Base-by-base conservation (phyloP, 2,888 invertebrate species). In the Thysanoteuthis rhombus region DNA sequence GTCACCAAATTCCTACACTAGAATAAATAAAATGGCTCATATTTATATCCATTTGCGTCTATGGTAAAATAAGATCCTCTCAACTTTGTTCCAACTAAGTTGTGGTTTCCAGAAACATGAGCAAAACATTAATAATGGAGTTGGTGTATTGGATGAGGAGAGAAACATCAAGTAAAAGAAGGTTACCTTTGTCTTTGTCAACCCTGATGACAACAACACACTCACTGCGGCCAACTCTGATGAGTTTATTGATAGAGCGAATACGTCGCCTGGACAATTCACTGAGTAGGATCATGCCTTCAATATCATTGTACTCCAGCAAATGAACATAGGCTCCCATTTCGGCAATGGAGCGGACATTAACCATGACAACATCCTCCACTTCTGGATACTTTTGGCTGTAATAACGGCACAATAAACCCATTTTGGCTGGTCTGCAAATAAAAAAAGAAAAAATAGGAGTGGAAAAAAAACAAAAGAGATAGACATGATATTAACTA, bases 321-420 rank as follows among this genome's bases (percentile, higher is more conserved):
- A 99, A 97, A 97, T 99, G 99, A 36, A 99, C 99, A 97, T 99
- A 99, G 3, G 99, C 99, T 94, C 99, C 99, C 99, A 99, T 99
- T 97, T 99, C 99, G 38, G 99, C 99, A 96, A 99, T 99, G 95
- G 99, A 97, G 92, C 99, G 98, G 6, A 99, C 99, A 97, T 99
- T 99, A 45, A 99, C 99, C 99, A 99, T 99, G 92, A 99, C 99
- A 93, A 99, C 99, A 98, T 99, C 99, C 96, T 99, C 99, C 94
- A 99, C 98, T 97, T 99, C 99, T 1, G 99, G 99, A 97, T 99
- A 99, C 96, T 98, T 99, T 97, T 99, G 98, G 97, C 98, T 98
- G 97, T 99, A 99, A 98, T 99, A 99, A 97, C 99, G 98, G 95
- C 97, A 97, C n/a, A 96, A 95, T 45, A 97, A 94, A 93, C 96